Evolutionary conservation across 1,140 invertebrate species (phyloP), one percentile per base, ranked within the genome.

Genomic region (Lutraria rhynchaena): DNA sequence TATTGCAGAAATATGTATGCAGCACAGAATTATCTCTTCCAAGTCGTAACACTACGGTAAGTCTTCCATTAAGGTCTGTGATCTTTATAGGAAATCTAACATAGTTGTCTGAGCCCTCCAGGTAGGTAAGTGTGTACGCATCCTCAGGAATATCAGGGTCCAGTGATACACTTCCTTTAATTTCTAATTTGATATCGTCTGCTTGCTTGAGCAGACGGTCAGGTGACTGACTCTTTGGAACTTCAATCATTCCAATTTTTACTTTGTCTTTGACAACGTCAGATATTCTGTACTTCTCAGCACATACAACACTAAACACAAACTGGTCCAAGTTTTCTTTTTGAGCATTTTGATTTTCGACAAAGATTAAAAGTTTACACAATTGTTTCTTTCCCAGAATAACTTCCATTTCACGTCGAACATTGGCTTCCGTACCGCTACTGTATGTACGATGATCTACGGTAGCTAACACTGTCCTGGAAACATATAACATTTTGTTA

Each of bases 161-260:
- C 41, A 81, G 24, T 29, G 60, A 29, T 13, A 81, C 70, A 51
- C 58, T 65, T 22, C 78, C 78, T 35, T 70, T 73, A 5, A 81
- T 65, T 74, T 81, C 67, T 24, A 81, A 35, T 31, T 73, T 81
- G 17, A 81, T 74, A 22, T 81, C 69, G 69, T 81, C 78, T n/a
- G 69, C 69, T 53, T 73, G 69, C 37, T 81, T 58, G 7, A 81
- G 49, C 46, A 81, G 37, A 41, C 78, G 55, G 37, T 81, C 78
- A 17, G 78, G 70, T n/a, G 78, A 81, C 44, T 81, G 78, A 49
- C 78, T 81, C 29, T 81, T 81, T 27, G 78, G 78, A 35, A 81
- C n/a, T 61, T 81, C 78, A 7, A 81, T 65, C 49, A 81, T n/a
- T 5, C 78, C 78, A 19, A 74, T 29, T 55, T 81, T 81, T 4